Evolutionary conservation across 2,113 vertebrate species (phyloP), one percentile per base, ranked within the genome.

Genomic region (Rhynchomys soricoides): DNA sequence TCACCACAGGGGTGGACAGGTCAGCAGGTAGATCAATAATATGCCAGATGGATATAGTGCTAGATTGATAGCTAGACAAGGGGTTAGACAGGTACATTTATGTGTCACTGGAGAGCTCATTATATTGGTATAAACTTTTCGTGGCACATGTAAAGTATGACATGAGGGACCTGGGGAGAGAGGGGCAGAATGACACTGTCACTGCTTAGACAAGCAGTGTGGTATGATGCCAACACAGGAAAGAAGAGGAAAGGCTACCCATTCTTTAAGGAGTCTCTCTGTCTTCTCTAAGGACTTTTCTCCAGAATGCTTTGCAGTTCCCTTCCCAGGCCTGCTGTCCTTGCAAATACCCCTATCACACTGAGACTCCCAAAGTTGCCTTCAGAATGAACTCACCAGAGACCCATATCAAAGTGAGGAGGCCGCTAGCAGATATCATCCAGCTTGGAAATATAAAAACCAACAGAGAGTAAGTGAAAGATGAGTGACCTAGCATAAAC

Each of bases 21-120:
- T 96, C 97, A 98, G 94, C 73, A 89, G 86, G 55, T 86, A 89
- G 96, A 97, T 97, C 95, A 95, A 96, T 98, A 97, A 94, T 75
- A 82, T 96, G 92, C 92, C 95, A 95, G 87, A 75, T 94, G 55
- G 92, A 96, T 95, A 92, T 37, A 91, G 43, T 95, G 52, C 85
- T 93, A 94, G 94, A 97, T 16, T 96, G 95, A 97, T 95, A 87
- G 92, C 52, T 92, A 93, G 88, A 94, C 88, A 95, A 89, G 68
- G 70, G 92, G 90, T 97, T 94, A 97, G 93, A 92, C 92, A 94
- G 92, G 90, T 95, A 89, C 96, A 94, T 73, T 96, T 93, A 86
- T 57, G 94, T 95, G 89, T 95, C 96, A 95, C 86, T 82, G 87
- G 96, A 96, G 96, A 96, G 83, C 78, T 97, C 82, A 96, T 97